Evolutionary conservation across 1,140 invertebrate genomes (phyloP).

Genomic region (Druon quercuslanigerum): DNA sequence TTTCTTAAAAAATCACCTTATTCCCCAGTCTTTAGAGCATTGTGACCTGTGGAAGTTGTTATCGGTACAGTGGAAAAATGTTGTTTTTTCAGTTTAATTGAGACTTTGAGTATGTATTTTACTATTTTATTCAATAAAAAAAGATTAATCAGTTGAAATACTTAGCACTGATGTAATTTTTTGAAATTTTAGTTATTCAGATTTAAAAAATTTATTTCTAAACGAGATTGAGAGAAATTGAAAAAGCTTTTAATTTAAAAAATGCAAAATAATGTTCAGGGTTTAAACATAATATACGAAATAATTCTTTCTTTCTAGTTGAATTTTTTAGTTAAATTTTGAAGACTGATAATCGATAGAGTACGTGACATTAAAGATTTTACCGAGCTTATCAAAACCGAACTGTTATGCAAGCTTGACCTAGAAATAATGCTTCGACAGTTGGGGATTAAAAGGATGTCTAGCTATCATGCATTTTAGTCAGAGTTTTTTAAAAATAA

Average conservation of each 20-base stretch:
- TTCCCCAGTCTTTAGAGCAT: too few species aligned
- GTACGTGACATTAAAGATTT: slow-evolving; percentile 14
- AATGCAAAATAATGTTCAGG: too few species aligned
- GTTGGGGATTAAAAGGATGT: slow-evolving; percentile 6
- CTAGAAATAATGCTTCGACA: slow-evolving; percentile 17
- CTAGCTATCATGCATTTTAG: neutral
- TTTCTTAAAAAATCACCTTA: too few species aligned
- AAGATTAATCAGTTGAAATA: too few species aligned
- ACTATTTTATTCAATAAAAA: too few species aligned
- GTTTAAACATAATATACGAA: neutral
- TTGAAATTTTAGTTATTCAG: too few species aligned
- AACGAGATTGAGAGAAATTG: neutral
- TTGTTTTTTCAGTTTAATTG: too few species aligned
- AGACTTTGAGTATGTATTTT: too few species aligned
- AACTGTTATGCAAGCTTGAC: slow-evolving; percentile 25
- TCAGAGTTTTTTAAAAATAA: neutral
- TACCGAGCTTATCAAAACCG: slow-evolving; percentile 13
- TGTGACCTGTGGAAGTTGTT: too few species aligned
- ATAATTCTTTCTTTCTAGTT: neutral
- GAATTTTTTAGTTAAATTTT: neutral
- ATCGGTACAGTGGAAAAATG: too few species aligned
- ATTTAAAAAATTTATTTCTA: neutral
- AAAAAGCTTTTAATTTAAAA: neutral
- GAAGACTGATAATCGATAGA: neutral
- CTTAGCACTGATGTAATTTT: too few species aligned